Conservation (phyloP, 2,888 invertebrate species). For the Orchesella flavescens region DNA sequence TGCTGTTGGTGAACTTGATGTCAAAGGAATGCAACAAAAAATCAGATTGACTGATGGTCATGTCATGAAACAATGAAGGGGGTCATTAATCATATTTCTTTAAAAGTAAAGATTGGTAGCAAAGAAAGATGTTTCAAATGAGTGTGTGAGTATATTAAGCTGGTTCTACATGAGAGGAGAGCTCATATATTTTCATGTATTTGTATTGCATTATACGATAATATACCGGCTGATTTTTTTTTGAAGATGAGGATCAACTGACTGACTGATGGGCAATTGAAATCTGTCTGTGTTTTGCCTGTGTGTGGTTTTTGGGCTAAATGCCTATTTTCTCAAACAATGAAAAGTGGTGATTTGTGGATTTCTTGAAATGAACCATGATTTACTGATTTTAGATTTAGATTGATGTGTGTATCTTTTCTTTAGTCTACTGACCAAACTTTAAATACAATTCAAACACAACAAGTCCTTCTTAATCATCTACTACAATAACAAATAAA, state of each 20-base stretch:
- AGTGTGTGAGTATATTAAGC: neutral
- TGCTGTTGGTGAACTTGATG: slow-evolving; percentile 63
- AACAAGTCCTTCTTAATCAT: too few relatives aligned
- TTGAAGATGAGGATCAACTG: neutral
- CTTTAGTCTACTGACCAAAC: too few relatives aligned
- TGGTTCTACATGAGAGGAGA: neutral
- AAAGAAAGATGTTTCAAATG: slow-evolving; percentile 2
- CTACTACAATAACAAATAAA: too few relatives aligned
- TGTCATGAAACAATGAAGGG: slow-evolving; percentile 64
- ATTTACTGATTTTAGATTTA: neutral
- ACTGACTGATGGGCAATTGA: slow-evolving; percentile 39
- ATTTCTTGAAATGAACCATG: neutral
- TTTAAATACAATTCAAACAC: too few relatives aligned
- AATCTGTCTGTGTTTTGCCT: slow-evolving; percentile 26
- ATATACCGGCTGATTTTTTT: slow-evolving; percentile 37
- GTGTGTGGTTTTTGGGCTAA: slow-evolving; percentile 38
- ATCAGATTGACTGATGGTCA: slow-evolving; percentile 64
- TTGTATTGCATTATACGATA: neutral
- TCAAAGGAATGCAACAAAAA: slow-evolving; percentile 62
- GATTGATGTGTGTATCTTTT: too few relatives aligned
- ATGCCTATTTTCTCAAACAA: slow-evolving; percentile 36
- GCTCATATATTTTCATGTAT: too few relatives aligned
- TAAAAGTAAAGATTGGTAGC: slow-evolving; percentile 52
- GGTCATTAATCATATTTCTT: slow-evolving; percentile 64
- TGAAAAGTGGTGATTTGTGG: slow-evolving; percentile 53